Evolutionary conservation across 1,140 invertebrate species (phyloP), one percentile per base, ranked within the genome.

Genomic region (Leptinotarsa undecemlineata): DNA sequence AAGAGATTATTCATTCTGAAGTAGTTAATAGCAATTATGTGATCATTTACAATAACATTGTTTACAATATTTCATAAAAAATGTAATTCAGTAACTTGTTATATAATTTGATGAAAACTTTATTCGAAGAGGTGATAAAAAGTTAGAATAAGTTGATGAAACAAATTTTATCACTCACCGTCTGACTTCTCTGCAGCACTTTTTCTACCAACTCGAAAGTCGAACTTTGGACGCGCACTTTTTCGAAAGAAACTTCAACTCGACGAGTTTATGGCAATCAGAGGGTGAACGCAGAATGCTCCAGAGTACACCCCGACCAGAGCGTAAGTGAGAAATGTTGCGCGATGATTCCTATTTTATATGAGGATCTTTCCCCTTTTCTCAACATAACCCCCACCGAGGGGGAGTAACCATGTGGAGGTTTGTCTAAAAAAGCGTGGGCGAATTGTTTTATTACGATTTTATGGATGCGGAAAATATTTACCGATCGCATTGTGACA

Each of bases 381-480:
- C 51, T 19, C 51, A 57, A 57, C 17, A 17, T 57, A 14, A 57
- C 51, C 51, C 51, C 51, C 51, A 57, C 51, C 14, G 51, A 57
- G 51, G 51, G 51, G 51, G 51, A 57, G 51, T 57, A 15, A 57
- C 51, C 51, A 57, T 57, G 15, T 57, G 13, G 51, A 57, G n/a
- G n/a, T 57, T 57, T 57, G 51, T 57, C 51, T 15, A 57, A 57
- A 57, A 57, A 57, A 57, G 51, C 51, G 51, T 57, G 51, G 51
- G 51, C 17, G 51, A 57, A 57, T 57, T 57, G 51, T 57, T 57
- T 19, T 57, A 57, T 57, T 57, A 15, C 51, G 51, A 57, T 57
- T 57, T 57, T 57, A 57, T 57, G 15, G 51, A 15, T 8, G n/a
- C 5, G 51, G 14, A 57, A 57, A 57, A 57, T 57, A 57, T 57